Conservation (phyloP, 2,888 invertebrate species). For the Phortica magna region DNA sequence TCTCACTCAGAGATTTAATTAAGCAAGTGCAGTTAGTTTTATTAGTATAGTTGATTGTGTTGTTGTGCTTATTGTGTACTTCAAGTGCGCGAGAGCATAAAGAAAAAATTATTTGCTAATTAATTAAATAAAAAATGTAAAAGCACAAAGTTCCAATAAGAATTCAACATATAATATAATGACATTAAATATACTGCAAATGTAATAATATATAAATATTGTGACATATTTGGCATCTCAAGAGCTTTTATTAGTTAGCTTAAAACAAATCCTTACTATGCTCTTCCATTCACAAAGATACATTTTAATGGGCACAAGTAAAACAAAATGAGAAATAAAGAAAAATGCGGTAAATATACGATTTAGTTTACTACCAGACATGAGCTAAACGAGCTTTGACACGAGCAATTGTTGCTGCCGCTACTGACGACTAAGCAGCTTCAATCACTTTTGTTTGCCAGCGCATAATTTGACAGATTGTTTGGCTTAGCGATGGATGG, state of each 20-base stretch:
- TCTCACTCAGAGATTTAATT: constrained; percentile 56
- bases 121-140: background rate
- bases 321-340: background rate
- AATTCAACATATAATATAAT: no score
- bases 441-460: constrained; percentile 21
- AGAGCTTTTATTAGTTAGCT: no score
- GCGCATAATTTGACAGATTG: constrained; percentile 54
- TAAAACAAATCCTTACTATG: no score
- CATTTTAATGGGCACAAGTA: background rate
- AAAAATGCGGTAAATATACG: background rate
- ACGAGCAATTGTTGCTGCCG: constrained; percentile 30
- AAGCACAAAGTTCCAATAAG: no score
- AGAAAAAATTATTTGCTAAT: background rate
- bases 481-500: constrained; percentile 47
- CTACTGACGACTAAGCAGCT: constrained; percentile 13
- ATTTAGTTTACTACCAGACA: constrained; percentile 14
- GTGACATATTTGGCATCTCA: no score
- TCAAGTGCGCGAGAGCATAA: background rate
- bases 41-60: background rate
- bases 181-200: no score
- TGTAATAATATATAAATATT: no score
- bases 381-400: constrained; percentile 19
- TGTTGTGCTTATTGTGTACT: background rate
- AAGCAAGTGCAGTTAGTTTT: constrained; percentile 27
- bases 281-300: no score